Evolutionary conservation across 2,113 vertebrate genomes (phyloP), one percentile per base, ranked within the genome.

Genomic region (Aramus guarauna): DNA sequence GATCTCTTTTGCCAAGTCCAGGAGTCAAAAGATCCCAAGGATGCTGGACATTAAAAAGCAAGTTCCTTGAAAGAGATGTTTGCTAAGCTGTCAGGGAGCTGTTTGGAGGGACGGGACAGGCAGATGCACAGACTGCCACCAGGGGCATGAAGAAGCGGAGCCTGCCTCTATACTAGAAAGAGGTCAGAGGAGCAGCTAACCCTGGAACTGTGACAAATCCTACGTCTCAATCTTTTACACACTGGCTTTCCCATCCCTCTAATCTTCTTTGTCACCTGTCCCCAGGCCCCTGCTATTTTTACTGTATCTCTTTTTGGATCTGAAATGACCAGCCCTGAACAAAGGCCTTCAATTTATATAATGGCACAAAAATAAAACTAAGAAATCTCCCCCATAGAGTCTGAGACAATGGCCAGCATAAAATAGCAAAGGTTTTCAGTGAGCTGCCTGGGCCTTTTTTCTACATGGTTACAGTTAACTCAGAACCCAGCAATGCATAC

Each of bases 241-340:
- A 59, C 23, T 67, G 81, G 47, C 62, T 95, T 94, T 95, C 76
- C 87, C 32, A 63, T 87, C 64, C 22, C n/a, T 95, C 66, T 97
- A 94, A 96, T 96, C 87, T 66, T 92, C 85, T 96, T 85, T 97
- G 96, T 94, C 79, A 90, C 85, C 89, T 92, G 71, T 94, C 91
- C 75, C 92, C 75, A 91, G 80, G 77, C 95, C 69, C 72, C 80
- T 77, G 84, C 69, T 97, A 90, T 96, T 97, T 95, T 94, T 94
- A 62, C 16, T 2, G 0, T 83, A 79, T 76, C 76, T 85, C 85
- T 94, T 95, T 85, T 85, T 32, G 9, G 24, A 82, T 80, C 79
- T 92, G 81, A 94, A 93, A 91, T 76, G 66, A 84, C 39, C 48
- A 89, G 48, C 86, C 83, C 69, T 88, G 71, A 93, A 56, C 18